Base-by-base conservation (phyloP, 1,140 invertebrate genomes). In the Trichogramma pretiosum region DNA sequence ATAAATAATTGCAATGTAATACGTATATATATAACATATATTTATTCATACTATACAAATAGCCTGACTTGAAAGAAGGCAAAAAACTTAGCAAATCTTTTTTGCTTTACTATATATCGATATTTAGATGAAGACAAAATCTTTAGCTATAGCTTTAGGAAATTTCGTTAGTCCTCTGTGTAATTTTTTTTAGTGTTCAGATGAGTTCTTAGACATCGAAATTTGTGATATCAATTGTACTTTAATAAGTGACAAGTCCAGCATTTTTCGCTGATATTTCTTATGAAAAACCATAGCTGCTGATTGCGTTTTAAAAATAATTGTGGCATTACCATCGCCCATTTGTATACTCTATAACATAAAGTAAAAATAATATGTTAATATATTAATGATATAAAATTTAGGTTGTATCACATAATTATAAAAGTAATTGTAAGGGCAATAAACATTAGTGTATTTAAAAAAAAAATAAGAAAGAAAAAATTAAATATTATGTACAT, bases 211-310 rank as follows among this genome's bases (percentile, higher is more conserved):
- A 11, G 44, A 4, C 13, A 24, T 38, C 5, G 32, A 36, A 8
- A 54, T 48, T 52, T 64, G 65, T 16, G 67, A 55, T 54, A 74
- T 53, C 14, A 74, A 62, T 24, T 63, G 61, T 41, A 77, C 74
- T 39, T 72, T 74, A 49, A 77, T 77, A 64, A 77, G 60, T 33
- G 76, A 78, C 28, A 77, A 57, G 58, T 78, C 76, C 26, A 78
- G 64, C 70, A 77, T 76, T 67, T 74, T 73, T 38, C 74, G 72
- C 48, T 77, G 74, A 58, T 76, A 77, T 67, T 76, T 75, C 56
- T 78, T 76, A 60, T 70, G 75, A 71, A 78, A 78, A 44, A 73
- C 67, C 64, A 72, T 67, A 44, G 76, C 76, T 36, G 74, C 74
- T 45, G 73, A 69, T 54, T 73, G 70, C 34, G 71, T 76, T 57